Evolutionary conservation across 2,797 vertebrate species (phyloP), one percentile per base, ranked within the genome.

Genomic region (Xyrichtys novacula): DNA sequence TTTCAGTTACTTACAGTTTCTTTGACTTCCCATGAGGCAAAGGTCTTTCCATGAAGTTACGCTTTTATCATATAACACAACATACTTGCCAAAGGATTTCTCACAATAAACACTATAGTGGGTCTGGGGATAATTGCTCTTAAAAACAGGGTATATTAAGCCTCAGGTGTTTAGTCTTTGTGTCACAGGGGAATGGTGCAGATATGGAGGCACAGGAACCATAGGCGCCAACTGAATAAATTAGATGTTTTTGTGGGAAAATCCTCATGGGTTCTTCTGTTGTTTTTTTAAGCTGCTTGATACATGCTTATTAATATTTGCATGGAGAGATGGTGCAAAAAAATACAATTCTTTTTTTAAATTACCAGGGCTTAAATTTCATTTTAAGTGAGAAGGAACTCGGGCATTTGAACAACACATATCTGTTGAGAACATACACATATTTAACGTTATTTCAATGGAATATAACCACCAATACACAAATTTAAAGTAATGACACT

Each of bases 111-210:
- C 15, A 39, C 11, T 57, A 22, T 26, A 69, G 60, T 71, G 43
- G 47, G 62, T 59, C 26, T 56, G 20, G 39, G 54, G 42, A 19
- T 59, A 71, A 78, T 50, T 76, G 61, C 64, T 59, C 2, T 56
- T 55, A 83, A 64, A 82, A 84, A 78, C 61, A 76, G 47, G 23
- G 19, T 70, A 70, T 72, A 70, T 66, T 15, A 46, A 54, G 31
- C 56, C 75, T 47, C 55, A 36, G 49, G 54, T 71, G 67, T 36
- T 28, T 57, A n/a, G 25, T 36, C 19, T 19, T 17, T 14, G 36
- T 32, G 5, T 43, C 10, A 17, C 58, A 29, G 49, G 74, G 50
- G 29, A 72, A 72, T 42, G 60, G 57, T 29, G 38, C 28, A 12
- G 59, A 50, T 22, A 49, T 22, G 32, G 19, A 76, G 9, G 26